Conservation (phyloP, 2,797 vertebrate genomes). For the Lagorchestes hirsutus region DNA sequence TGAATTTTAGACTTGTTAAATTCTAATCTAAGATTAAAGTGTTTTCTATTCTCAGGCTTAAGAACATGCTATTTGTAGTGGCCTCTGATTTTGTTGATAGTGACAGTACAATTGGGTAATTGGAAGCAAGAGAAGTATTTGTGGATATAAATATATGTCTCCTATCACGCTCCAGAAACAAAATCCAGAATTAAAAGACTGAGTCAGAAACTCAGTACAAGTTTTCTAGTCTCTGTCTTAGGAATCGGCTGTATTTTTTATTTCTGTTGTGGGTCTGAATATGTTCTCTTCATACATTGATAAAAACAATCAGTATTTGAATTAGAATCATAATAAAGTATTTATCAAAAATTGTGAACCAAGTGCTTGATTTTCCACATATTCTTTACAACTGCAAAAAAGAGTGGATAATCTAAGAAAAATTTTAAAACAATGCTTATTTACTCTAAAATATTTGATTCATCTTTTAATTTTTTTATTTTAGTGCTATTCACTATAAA, state of each 20-base stretch:
- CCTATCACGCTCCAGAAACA: neutral
- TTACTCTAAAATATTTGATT: neutral
- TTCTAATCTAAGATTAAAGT: constrained; percentile 13
- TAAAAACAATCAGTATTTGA: constrained; percentile 14
- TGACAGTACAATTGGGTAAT: neutral
- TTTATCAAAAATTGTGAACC: constrained; percentile 33
- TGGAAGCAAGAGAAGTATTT: neutral
- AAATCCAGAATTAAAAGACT: neutral
- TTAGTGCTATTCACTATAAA: neutral
- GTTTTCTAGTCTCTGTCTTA: constrained; percentile 6
- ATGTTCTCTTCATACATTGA: constrained; percentile 48
- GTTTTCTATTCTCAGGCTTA: constrained; percentile 10
- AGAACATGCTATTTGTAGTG: neutral
- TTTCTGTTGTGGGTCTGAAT: constrained; percentile 6
- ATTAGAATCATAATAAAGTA: constrained; percentile 69
- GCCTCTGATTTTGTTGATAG: neutral
- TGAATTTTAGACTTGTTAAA: neutral
- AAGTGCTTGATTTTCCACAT: constrained; percentile 13
- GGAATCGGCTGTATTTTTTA: constrained; percentile 39
- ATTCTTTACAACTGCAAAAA: constrained; percentile 15
- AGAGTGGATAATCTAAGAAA: constrained; percentile 23
- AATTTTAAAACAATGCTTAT: neutral
- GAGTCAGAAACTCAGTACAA: constrained; percentile 4
- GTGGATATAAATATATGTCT: neutral
- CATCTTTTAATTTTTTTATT: neutral